phyloP scores from a whole-genome alignment of 1,140 invertebrate genomes.

The Drosophila ananassae region DNA sequence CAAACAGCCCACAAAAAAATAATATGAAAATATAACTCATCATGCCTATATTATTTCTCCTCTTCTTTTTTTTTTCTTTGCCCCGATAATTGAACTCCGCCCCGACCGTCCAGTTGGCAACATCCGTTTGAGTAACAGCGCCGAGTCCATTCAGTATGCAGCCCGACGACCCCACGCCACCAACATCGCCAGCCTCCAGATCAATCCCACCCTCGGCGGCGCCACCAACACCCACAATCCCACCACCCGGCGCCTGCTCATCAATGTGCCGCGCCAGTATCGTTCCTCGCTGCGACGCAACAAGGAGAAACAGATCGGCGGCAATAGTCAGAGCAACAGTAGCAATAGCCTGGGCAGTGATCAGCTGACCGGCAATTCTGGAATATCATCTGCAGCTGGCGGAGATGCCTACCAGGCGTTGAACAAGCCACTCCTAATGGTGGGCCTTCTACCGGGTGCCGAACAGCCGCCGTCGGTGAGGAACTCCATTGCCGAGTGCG shows the following conservation, averaged over 20 bases:
- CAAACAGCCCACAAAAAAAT: constrained; percentile 8
- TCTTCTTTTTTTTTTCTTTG: constrained; percentile 45
- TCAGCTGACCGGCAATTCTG: constrained; percentile 44
- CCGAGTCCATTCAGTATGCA: constrained; percentile 87
- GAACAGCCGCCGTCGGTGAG: constrained; percentile 72
- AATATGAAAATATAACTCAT: constrained; percentile 29
- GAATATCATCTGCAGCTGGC: constrained; percentile 1
- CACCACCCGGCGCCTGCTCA: constrained; percentile 85
- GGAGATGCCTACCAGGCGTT: constrained; percentile 27
- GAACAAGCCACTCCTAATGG: constrained; percentile 66
- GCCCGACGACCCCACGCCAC: constrained; percentile 85
- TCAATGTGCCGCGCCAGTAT: constrained; percentile 87
- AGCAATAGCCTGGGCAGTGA: constrained; percentile 70
- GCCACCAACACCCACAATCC: constrained; percentile 72
- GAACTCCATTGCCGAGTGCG: constrained; percentile 77
- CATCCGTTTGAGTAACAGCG: constrained; percentile 88
- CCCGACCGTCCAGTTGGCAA: constrained; percentile 83
- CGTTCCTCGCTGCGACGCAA: constrained; percentile 88
- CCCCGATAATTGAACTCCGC: constrained; percentile 1
- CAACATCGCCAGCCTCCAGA: constrained; percentile 58
- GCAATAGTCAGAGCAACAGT: constrained; percentile 69
- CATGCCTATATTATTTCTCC: constrained; percentile 58
- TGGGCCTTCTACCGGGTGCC: constrained; percentile 64
- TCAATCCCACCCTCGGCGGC: constrained; percentile 76
- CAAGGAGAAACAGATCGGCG: constrained; percentile 86